These are phyloP conservation scores for Menura novaehollandiae DNA, from an alignment of 2,113 vertebrate genomes.

Conservation along the genomic window DNA sequence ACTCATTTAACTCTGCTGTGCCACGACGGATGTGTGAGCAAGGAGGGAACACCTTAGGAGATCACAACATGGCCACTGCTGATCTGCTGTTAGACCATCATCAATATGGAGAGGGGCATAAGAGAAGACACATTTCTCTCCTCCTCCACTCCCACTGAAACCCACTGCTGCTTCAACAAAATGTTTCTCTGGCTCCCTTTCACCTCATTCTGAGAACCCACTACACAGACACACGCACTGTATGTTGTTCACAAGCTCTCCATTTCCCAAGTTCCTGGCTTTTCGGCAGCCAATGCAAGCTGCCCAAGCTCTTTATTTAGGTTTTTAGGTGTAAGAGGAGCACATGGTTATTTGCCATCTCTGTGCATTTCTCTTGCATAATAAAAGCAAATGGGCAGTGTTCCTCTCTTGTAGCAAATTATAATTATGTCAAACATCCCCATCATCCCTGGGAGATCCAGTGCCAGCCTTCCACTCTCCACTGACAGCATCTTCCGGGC, in stretches of 20 bases:
- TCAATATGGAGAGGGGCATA: background rate
- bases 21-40: accelerated
- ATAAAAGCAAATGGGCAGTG: background rate
- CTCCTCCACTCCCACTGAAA: background rate
- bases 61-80: background rate
- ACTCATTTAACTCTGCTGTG: background rate
- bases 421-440: background rate
- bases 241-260: background rate
- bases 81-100: background rate
- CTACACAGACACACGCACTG: background rate
- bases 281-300: background rate
- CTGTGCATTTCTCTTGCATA: background rate
- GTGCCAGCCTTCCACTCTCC: background rate
- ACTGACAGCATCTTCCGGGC: background rate
- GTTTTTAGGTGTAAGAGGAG: background rate
- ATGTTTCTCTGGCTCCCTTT: background rate
- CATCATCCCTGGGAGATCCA: background rate
- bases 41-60: background rate
- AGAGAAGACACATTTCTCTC: background rate
- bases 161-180: background rate
- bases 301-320: background rate
- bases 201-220: background rate
- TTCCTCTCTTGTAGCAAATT: background rate
- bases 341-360: background rate
- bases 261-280: background rate